These are phyloP conservation scores for Drosophila ustulata DNA, from an alignment of 2,888 invertebrate species.

Conservation along the genomic window DNA sequence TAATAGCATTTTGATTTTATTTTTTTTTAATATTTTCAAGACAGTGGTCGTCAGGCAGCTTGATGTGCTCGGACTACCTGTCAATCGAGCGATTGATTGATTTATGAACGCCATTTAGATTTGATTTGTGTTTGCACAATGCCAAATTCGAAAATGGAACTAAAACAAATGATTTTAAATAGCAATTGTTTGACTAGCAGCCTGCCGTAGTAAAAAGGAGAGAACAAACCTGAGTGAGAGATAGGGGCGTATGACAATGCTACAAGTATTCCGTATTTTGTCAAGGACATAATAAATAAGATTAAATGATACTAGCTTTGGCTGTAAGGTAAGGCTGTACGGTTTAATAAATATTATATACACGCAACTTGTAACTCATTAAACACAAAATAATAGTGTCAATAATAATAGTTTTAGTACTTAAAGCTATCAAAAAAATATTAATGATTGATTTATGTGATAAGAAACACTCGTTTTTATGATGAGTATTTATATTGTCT, in stretches of 20 bases:
- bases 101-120: constrained; percentile 75
- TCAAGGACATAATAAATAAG: constrained; percentile 44
- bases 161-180: constrained; percentile 40
- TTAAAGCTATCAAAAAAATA: constrained; percentile 12
- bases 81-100: constrained; percentile 72
- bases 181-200: constrained; percentile 35
- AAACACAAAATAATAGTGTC: no score
- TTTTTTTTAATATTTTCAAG: constrained; percentile 46
- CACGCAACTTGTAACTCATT: no score
- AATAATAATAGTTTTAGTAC: no score
- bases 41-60: constrained; percentile 58
- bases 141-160: constrained; percentile 39
- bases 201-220: background rate
- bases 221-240: background rate
- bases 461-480: background rate
- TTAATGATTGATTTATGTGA: background rate
- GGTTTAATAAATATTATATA: no score
- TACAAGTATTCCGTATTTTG: constrained; percentile 42
- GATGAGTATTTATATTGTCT: no score
- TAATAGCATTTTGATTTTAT: background rate
- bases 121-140: constrained; percentile 62
- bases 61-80: constrained; percentile 55
- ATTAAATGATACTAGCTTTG: background rate
- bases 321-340: no score
- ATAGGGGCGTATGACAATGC: constrained; percentile 18